Conservation (phyloP, 37 sponge, comb jelly and placozoan genomes). For the Beroe forskalii region DNA sequence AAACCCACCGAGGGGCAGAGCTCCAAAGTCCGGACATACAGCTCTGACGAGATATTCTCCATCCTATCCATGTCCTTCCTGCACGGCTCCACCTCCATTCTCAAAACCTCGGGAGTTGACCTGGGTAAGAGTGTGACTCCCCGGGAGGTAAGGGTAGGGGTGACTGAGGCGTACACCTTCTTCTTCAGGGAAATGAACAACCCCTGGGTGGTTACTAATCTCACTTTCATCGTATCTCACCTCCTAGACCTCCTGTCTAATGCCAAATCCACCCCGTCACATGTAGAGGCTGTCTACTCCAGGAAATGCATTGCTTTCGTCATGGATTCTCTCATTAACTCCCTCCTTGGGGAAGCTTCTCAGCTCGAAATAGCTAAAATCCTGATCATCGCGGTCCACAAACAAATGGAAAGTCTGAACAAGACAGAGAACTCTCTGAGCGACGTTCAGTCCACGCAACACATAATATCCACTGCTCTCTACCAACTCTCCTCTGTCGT, state of each 20-base stretch:
- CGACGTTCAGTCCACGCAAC: slow-evolving; percentile 66
- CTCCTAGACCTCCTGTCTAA: slow-evolving; percentile 79
- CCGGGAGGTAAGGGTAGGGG: slow-evolving; percentile 83
- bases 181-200: slow-evolving; percentile 89
- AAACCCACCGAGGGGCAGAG: slow-evolving; percentile 55
- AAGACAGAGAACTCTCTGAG: slow-evolving; percentile 16
- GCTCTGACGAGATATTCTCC: slow-evolving; percentile 75
- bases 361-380: slow-evolving; percentile 83
- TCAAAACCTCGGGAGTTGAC: slow-evolving; percentile 78
- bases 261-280: slow-evolving; percentile 78
- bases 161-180: slow-evolving; percentile 80
- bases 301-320: slow-evolving; percentile 91
- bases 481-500: slow-evolving; percentile 73
- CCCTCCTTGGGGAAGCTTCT: slow-evolving; percentile 81
- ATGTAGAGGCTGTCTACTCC: slow-evolving; percentile 90
- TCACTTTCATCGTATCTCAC: slow-evolving; percentile 72
- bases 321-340: slow-evolving; percentile 71
- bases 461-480: slow-evolving; percentile 74
- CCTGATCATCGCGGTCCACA: slow-evolving; percentile 71
- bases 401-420: slow-evolving; percentile 60
- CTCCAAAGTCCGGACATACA: slow-evolving; percentile 68
- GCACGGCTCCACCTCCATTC: slow-evolving; percentile 72
- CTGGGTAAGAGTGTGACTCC: slow-evolving; percentile 77
- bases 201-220: slow-evolving; percentile 84
- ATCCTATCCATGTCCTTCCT: slow-evolving; percentile 82